Conservation (phyloP, 2,797 vertebrate species). For the Mionectes olivaceus region DNA sequence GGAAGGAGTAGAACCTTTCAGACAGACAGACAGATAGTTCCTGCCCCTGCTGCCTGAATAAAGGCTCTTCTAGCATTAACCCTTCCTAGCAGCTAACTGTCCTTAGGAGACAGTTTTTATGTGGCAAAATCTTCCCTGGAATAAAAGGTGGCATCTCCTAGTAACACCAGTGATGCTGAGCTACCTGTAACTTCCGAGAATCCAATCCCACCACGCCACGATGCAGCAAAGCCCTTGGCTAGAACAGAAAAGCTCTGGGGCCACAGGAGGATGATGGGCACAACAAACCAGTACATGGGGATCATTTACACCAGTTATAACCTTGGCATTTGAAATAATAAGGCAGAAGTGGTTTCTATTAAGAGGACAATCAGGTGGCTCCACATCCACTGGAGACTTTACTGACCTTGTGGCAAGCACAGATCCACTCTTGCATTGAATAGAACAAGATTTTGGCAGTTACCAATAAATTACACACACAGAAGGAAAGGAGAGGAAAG, state of each 20-base stretch:
- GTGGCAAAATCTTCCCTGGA: neutral
- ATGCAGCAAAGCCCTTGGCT: neutral
- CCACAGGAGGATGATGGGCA: neutral
- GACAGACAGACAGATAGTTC: neutral
- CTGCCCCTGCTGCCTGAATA: neutral
- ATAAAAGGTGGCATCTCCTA: neutral
- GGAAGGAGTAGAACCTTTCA: neutral
- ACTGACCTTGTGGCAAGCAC: neutral
- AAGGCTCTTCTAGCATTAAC: neutral
- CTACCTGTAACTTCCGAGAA: neutral
- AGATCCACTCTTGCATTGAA: neutral
- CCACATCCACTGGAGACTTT: neutral
- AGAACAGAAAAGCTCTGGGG: fast-evolving
- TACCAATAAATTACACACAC: neutral
- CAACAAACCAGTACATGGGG: neutral
- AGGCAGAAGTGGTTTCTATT: neutral
- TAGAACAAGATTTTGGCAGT: neutral
- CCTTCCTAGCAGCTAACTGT: fast-evolving
- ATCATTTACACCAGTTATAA: neutral
- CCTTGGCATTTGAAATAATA: neutral
- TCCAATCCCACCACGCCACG: fast-evolving
- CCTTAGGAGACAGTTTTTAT: neutral
- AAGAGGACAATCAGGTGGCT: neutral
- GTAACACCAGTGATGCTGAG: neutral
- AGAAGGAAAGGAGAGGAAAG: neutral